phyloP scores from a whole-genome alignment of 2,888 invertebrate species.

The Ichneumon xanthorius region DNA sequence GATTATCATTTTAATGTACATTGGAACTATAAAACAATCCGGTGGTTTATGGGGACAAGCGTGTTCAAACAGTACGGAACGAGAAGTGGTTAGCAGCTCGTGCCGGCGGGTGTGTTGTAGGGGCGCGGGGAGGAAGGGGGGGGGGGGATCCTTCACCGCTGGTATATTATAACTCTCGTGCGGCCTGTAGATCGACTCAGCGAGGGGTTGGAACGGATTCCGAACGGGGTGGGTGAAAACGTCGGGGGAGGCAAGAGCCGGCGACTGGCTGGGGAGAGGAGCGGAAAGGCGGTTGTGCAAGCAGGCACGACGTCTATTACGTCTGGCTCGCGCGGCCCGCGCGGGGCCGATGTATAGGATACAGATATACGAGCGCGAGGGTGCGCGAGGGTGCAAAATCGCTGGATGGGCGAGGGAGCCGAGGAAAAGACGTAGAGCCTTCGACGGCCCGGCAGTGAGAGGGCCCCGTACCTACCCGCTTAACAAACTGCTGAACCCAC shows the following conservation, averaged over 20 bases:
- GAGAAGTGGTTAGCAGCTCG: constrained; percentile 27
- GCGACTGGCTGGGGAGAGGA: constrained; percentile 32
- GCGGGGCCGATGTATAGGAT: constrained; percentile 17
- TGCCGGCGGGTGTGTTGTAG: not conserved
- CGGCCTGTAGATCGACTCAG: constrained; percentile 12
- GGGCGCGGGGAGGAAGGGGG: constrained; percentile 26
- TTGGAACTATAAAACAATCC: constrained; percentile 31
- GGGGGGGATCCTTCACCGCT: constrained; percentile 17
- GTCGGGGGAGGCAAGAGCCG: constrained; percentile 23
- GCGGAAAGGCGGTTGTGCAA: constrained; percentile 52
- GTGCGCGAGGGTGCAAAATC: constrained; percentile 55
- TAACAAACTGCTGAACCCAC: constrained; percentile 83
- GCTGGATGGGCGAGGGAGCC: constrained; percentile 38
- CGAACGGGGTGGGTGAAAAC: constrained; percentile 37
- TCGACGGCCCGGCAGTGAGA: constrained; percentile 38
- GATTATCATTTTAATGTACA: constrained; percentile 37
- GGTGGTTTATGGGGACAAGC: constrained; percentile 31
- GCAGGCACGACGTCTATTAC: constrained; percentile 63
- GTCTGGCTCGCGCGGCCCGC: constrained; percentile 46
- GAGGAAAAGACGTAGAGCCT: constrained; percentile 60
- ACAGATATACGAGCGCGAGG: constrained; percentile 2
- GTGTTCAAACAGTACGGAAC: constrained; percentile 53
- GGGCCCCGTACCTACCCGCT: constrained; percentile 69
- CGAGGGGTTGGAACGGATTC: constrained; percentile 15
- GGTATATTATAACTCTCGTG: constrained; percentile 55